Evolutionary conservation across 1,140 invertebrate species (phyloP), one percentile per base, ranked within the genome.

Genomic region (Drosophila simulans): DNA sequence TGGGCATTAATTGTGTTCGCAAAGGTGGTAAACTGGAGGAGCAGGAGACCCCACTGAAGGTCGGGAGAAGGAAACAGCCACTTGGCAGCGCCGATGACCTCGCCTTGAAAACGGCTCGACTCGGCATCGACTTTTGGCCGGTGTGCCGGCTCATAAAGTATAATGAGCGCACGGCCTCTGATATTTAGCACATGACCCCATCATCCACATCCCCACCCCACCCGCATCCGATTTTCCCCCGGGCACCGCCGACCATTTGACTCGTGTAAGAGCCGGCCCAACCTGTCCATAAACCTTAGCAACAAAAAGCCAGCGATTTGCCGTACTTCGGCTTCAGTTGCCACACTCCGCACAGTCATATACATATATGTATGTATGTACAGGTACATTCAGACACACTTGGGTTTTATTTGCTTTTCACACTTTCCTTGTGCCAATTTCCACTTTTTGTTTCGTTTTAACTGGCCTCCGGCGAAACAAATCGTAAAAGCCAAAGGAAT

Each of bases 401-500:
- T 48, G 27, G 51, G 5, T 57, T 84, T 84, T 60, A 68, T 79
- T 72, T 77, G 84, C 83, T 89, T 79, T 88, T 89, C 84, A 88
- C 84, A 88, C 83, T 88, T 88, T 88, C 83, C 76, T 83, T 88
- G 83, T 69, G 83, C 83, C 79, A 88, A 83, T 86, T 86, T 66
- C 51, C 80, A 83, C 79, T 88, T 88, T 76, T 78, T 72, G 79
- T 89, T 83, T 88, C 77, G 48, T 71, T 86, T 73, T 59, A 59
- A 22, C 48, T 20, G 49, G 45, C 63, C 73, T 43, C 51, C 17
- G 45, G 58, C 46, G 49, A 68, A 60, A 51, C 58, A 46, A 72
- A 45, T 77, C 45, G 56, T 80, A 66, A 83, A 76, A 60, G 52
- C 35, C 55, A 45, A 77, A 80, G 72, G 66, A 84, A 86, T 86